Evolutionary conservation across 2,113 vertebrate genomes (phyloP), one percentile per base, ranked within the genome.

Genomic region (Menura novaehollandiae): DNA sequence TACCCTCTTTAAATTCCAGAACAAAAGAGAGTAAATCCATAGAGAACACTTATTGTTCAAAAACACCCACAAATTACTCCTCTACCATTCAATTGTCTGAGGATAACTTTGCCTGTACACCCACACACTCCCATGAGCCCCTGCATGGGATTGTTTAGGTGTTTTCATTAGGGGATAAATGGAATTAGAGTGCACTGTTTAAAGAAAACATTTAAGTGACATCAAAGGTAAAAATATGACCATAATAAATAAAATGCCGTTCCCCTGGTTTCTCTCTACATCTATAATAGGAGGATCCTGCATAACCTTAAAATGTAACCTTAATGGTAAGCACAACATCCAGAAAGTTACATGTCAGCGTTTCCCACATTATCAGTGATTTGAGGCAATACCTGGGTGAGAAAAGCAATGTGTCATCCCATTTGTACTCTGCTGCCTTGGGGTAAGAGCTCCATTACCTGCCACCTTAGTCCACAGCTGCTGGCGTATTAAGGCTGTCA

Each of bases 151-250:
- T 82, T 82, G 58, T 85, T 95, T 62, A 58, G 49, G 59, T 89
- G 71, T 91, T 94, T 94, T 60, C 78, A 32, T 89, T 82, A 85
- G 75, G 26, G 58, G 3, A 68, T 69, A 89, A 79, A 76, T 39
- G 37, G 84, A 88, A 88, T 83, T 76, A 79, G 62, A 79, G 23
- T 66, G 15, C n/a, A 35, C 13, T 22, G 12, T 88, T 85, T 89
- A 89, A 74, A 76, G 53, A 71, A 88, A 76, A 49, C 5, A 46
- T 81, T 89, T 89, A 85, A 69, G 43, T 55, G 71, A 13, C 51
- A 94, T 76, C 58, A 76, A 53, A 85, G n/a, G 41, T 85, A 58
- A 88, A 97, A 91, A 69, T 88, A 76, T 67, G 20, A 55, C 58
- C 37, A 33, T 76, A 92, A 81, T 92, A 79, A 82, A 93, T 62